Base-by-base conservation (phyloP, 2,888 invertebrate species). In the Drosophila rubida region DNA sequence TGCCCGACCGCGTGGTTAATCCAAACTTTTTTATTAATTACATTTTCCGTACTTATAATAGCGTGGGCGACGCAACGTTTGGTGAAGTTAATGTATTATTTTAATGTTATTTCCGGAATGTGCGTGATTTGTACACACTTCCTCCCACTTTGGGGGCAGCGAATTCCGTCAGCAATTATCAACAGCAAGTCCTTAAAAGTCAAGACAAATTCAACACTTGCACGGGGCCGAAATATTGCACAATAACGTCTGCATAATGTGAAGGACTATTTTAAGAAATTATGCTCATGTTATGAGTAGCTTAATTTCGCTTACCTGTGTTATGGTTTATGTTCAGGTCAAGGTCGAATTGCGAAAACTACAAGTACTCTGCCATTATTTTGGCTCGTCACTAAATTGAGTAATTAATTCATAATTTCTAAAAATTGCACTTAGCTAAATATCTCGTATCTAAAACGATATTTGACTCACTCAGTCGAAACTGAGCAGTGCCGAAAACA, bases 61-160 rank as follows among this genome's bases (percentile, higher is more conserved):
- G 58, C 72, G 30, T 55, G 63, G 75, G 77, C 86, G 73, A 63
- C 67, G 68, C 78, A 78, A 68, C 88, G 84, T 86, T 88, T 78
- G 87, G 49, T 70, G 44, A 80, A 86, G 69, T 75, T 84, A 86
- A 86, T 83, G 84, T 88, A 80, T 86, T 86, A 80, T 87, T 84
- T 84, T 87, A 84, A 84, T 81, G 67, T 80, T 73, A 75, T 66
- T 69, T 84, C 83, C 83, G 84, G 70, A 53, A 66, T 62, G 64
- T 88, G 88, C 81, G 88, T 82, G 81, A 81, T 87, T 76, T 70
- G 60, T 62, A 49, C 41, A 54, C 50, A 61, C 66, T 54, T 41
- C 11, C 37, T 41, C 11, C 37, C 19, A 39, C 23, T 27, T 27
- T 14, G 14, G 39, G 9, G 39, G 13, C 13, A 14, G 14, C 13